A percentile compares a stretch with the other conserved stretches of the same genome.
phyloP scores from a whole-genome alignment of 2,113 vertebrate species.

The Mirza zaza region DNA sequence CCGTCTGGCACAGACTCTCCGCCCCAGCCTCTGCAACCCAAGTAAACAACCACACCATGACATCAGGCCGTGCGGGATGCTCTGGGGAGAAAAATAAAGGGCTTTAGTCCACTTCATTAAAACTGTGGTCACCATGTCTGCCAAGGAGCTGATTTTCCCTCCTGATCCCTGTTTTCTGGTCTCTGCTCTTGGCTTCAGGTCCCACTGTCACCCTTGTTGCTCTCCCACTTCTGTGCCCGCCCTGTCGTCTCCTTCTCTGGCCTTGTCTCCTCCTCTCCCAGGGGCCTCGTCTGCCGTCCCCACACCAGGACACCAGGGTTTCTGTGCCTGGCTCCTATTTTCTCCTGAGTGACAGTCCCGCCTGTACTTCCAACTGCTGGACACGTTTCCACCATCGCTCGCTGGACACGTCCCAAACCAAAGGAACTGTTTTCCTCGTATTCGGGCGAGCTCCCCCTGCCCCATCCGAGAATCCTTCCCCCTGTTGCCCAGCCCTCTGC shows the following conservation, averaged over 20 bases:
- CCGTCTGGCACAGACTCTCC: fast-evolving
- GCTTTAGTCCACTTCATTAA: neutral
- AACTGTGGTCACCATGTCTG: neutral
- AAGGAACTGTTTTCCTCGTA: neutral
- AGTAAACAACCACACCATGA: fast-evolving
- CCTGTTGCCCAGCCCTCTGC: fast-evolving
- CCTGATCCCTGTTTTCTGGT: neutral
- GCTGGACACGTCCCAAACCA: neutral
- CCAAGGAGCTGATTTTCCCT: neutral
- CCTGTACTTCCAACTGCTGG: neutral
- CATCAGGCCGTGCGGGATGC: neutral
- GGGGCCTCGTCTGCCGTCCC: neutral
- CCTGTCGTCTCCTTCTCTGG: neutral
- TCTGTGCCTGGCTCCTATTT: neutral
- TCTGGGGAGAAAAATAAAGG: fast-evolving
- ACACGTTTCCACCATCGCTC: neutral
- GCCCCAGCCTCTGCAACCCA: neutral
- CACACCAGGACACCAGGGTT: fast-evolving
- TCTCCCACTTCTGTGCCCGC: neutral
- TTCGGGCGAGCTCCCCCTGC: neutral
- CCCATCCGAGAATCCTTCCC: neutral
- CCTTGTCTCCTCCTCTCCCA: neutral
- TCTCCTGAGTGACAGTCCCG: neutral
- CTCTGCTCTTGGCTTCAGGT: neutral
- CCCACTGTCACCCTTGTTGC: fast-evolving